These are phyloP conservation scores for Ceratosolen fusciceps DNA, from an alignment of 1,140 invertebrate species.

Conservation along the genomic window DNA sequence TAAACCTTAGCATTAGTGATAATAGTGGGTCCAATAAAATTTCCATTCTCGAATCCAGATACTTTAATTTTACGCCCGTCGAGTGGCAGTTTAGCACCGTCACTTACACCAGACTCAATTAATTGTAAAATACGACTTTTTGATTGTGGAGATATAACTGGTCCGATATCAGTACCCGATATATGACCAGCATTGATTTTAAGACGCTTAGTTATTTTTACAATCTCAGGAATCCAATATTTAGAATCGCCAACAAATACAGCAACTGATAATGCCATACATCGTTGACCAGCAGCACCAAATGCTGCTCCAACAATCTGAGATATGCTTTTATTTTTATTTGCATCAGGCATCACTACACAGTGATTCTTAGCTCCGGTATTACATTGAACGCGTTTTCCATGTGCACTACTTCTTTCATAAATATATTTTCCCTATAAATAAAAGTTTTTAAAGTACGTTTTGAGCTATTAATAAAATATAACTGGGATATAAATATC, in stretches of 20 bases:
- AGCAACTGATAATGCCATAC: slow-evolving; percentile 98
- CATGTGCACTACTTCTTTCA: slow-evolving; percentile 83
- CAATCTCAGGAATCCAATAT: slow-evolving; percentile 95
- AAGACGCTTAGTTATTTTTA: slow-evolving; percentile 87
- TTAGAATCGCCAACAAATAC: slow-evolving; percentile 93
- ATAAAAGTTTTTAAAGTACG: no score
- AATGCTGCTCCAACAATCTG: slow-evolving; percentile 96
- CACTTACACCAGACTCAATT: slow-evolving; percentile 86
- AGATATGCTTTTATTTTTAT: slow-evolving; percentile 96
- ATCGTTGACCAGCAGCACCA: slow-evolving; percentile 94
- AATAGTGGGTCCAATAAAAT: slow-evolving; percentile 98
- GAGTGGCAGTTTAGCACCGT: slow-evolving; percentile 90
- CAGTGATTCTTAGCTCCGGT: slow-evolving; percentile 99
- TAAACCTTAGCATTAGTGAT: slow-evolving; percentile 87
- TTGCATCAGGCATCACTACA: slow-evolving; percentile 96
- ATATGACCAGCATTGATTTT: slow-evolving; percentile 95
- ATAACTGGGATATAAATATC: slow-evolving; percentile 53
- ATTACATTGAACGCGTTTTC: slow-evolving; percentile 98
- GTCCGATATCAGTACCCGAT: slow-evolving; percentile 95
- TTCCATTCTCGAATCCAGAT: slow-evolving; percentile 92
- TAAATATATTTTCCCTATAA: slow-evolving; percentile 95
- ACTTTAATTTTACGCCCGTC: slow-evolving; percentile 92
- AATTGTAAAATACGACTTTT: slow-evolving; percentile 90
- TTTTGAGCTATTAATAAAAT: no score
- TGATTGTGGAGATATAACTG: slow-evolving; percentile 93